Evolutionary conservation across 1,140 invertebrate genomes (phyloP).

Genomic region (Agrypnia vestita): DNA sequence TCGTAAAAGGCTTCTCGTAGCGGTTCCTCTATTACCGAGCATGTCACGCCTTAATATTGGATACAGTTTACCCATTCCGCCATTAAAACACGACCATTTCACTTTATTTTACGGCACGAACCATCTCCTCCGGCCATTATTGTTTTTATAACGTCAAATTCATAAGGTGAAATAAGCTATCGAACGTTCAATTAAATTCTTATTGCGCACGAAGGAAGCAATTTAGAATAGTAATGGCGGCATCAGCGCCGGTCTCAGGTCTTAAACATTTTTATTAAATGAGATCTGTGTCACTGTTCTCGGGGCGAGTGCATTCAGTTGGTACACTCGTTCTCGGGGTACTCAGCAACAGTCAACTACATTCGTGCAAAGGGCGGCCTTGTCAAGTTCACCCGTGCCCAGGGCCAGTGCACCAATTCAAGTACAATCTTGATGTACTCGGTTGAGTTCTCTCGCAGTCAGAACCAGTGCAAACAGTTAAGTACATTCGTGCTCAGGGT

Average conservation of each 20-base stretch:
- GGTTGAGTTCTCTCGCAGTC: too few relatives aligned
- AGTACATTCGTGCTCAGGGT: too few relatives aligned
- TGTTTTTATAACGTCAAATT: conserved; percentile 45
- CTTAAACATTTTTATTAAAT: too few relatives aligned
- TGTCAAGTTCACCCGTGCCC: too few relatives aligned
- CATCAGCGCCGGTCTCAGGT: background rate
- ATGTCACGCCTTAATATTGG: conserved; percentile 22
- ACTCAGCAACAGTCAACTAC: too few relatives aligned
- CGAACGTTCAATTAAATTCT: conserved; percentile 31
- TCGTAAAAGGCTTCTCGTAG: background rate
- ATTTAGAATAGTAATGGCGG: background rate
- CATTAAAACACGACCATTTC: conserved; percentile 34
- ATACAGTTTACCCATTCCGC: conserved; percentile 1
- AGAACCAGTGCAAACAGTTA: too few relatives aligned
- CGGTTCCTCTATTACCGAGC: background rate
- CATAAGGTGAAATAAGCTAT: conserved; percentile 43
- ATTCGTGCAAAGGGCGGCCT: too few relatives aligned
- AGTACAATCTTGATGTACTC: too few relatives aligned
- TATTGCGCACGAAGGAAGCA: background rate
- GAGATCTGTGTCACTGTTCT: too few relatives aligned
- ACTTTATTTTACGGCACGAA: conserved; percentile 29
- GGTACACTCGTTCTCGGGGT: too few relatives aligned
- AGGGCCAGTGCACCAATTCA: too few relatives aligned
- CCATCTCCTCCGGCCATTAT: conserved; percentile 29
- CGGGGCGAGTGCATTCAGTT: too few relatives aligned